Evolutionary conservation across 2,888 invertebrate genomes (phyloP), one percentile per base, ranked within the genome.

Genomic region (Octodonta nipae): DNA sequence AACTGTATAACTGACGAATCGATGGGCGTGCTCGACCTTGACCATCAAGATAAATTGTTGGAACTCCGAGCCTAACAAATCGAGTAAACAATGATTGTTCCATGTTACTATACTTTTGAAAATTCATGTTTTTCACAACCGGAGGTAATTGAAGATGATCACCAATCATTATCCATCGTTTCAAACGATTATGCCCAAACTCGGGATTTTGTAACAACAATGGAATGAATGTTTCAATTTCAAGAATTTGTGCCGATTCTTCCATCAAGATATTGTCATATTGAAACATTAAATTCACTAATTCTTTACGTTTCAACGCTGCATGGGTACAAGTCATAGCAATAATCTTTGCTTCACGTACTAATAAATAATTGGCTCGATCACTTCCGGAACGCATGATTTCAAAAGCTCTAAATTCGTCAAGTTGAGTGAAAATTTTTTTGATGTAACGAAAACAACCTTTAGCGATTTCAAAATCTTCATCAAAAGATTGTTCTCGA

Each of bases 311-410:
- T 56, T 96, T 93, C 7, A 99, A 68, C 0, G 98, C 98, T 1
- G 98, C 98, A 61, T 99, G 98, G 0, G 98, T 99, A 66, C 98
- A 99, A 0, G 98, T 99, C 98, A 99, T 99, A 1, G 98, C 98
- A 47, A 99, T 98, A 33, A 99, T 93, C 66, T 96, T 98, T 0
- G 98, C 96, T 60, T 99, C 98, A 56, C 93, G 92, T 0, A 98
- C 95, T 32, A 98, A 67, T 34, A 99, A 67, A 63, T 98, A 98
- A 53, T 93, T 88, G 0, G 95, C 89, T 28, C 98, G 70, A 60
- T 99, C 98, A 28, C 92, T 66, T 1, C 98, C 98, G 29, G 89
- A 92, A 5, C 98, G 72, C 5, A 99, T 65, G 42, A 98, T 65
- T 61, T 99, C 98, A 62, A 99, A 99, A 0, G 98, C 95, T 30